Evolutionary conservation across 2,113 vertebrate genomes (phyloP).

Genomic region (Vidua macroura): DNA sequence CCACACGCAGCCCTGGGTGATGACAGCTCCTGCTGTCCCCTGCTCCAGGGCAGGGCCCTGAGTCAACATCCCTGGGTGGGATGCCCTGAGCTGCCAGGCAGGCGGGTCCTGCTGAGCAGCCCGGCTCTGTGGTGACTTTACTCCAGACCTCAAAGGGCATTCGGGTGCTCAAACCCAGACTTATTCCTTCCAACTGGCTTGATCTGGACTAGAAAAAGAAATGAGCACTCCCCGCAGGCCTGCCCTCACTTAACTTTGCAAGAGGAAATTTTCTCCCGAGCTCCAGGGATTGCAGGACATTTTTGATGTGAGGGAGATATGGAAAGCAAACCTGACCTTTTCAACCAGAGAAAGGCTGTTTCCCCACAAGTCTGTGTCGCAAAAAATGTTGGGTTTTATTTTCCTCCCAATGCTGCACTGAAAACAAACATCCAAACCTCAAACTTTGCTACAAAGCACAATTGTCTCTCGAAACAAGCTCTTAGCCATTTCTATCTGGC

Average conservation of each 20-base stretch:
- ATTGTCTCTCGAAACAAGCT: neutral
- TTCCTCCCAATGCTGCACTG: neutral
- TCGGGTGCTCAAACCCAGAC: neutral
- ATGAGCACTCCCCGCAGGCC: neutral
- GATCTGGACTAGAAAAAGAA: neutral
- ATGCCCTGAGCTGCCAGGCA: neutral
- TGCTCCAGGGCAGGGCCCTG: neutral
- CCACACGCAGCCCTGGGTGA: neutral
- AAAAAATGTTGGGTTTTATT: conserved; percentile 35
- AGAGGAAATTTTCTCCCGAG: conserved; percentile 31
- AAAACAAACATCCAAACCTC: conserved; percentile 58
- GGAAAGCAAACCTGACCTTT: conserved; percentile 63
- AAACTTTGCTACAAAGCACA: neutral
- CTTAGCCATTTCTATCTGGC: neutral
- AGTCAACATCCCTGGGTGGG: neutral
- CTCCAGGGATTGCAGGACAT: conserved; percentile 25
- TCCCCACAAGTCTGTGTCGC: neutral
- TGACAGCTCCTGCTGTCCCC: neutral
- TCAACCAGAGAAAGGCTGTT: conserved; percentile 20
- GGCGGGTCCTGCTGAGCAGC: neutral
- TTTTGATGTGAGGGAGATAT: conserved; percentile 46
- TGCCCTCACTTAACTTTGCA: conserved; percentile 54
- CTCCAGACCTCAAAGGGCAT: neutral
- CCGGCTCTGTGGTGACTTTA: neutral
- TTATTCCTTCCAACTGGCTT: neutral